Evolutionary conservation across 2,797 vertebrate species (phyloP).

Genomic region (Miichthys miiuy): DNA sequence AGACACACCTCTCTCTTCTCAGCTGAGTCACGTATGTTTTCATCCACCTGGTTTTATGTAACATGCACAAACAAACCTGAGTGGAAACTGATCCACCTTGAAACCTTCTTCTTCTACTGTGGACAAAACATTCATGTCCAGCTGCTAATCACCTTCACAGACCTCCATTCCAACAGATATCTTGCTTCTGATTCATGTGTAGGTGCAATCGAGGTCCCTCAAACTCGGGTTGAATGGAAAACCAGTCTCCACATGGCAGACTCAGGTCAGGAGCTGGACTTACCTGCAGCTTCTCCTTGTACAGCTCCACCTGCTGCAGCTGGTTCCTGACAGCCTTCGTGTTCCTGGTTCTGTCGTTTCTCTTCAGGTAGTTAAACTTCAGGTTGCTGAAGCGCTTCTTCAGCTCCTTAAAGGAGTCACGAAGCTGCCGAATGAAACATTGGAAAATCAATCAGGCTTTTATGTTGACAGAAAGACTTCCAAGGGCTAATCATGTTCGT

Average conservation of each 20-base stretch:
- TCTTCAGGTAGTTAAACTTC: conserved; percentile 69
- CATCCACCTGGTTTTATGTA: no score
- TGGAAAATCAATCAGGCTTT: background rate
- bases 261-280: background rate
- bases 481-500: no score
- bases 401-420: conserved; percentile 66
- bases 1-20: background rate
- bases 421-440: conserved; percentile 46
- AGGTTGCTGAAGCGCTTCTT: conserved; percentile 68
- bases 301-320: conserved; percentile 88
- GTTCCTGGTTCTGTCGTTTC: conserved; percentile 63
- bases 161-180: background rate
- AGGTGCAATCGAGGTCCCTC: background rate
- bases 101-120: background rate
- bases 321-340: conserved; percentile 80
- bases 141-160: background rate
- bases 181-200: no score
- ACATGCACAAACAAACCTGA: background rate
- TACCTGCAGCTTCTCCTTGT: conserved; percentile 85
- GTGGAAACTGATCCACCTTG: background rate
- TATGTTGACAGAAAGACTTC: background rate
- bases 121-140: background rate
- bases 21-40: no score
- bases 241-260: background rate
- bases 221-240: background rate